Base-by-base conservation (phyloP, 2,888 invertebrate species). In the Andrena trimmerana region DNA sequence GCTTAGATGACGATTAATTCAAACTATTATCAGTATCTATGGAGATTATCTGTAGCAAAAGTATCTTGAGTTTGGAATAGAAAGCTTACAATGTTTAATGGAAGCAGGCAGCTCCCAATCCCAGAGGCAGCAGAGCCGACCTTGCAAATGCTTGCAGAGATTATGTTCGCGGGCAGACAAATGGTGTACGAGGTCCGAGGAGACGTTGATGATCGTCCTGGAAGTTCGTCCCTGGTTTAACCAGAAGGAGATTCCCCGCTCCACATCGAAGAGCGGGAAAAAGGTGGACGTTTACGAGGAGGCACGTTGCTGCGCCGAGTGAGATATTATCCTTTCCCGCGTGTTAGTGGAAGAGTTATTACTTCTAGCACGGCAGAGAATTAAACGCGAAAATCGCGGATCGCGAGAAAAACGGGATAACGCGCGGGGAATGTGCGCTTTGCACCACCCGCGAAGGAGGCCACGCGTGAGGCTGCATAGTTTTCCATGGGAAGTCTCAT, bases 211-310 rank as follows among this genome's bases (percentile, higher is more conserved):
- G 50, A 71, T 67, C 60, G 24, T 57, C 29, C 52, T 16, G 50
- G n/a, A 62, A 59, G 27, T 27, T 69, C 42, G 33, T 42, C 60
- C 57, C 33, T 50, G 24, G 73, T 48, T 29, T 42, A 60, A 24
- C 62, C 50, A 59, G 60, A 73, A 84, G 59, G 67, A 73, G 77
- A 68, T 68, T 67, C 67, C 42, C 54, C 36, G 62, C 68, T 74
- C 68, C 60, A 79, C 36, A 76, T 84, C 36, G 66, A 42, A 63
- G 8, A 10, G 60, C 50, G 8, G n/a, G 20, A 48, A 78, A 54
- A 54, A 74, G 36, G 66, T 79, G 36, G 86, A 72, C 79, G 76
- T 85, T 85, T 83, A 85, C 79, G 83, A 82, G 85, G 42, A 63
- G 31, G 48, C 33, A 36, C 48, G 27, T 63, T 62, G 54, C 42